Base-by-base conservation (phyloP, 2,888 invertebrate species). In the Lithophane semibrunnea region DNA sequence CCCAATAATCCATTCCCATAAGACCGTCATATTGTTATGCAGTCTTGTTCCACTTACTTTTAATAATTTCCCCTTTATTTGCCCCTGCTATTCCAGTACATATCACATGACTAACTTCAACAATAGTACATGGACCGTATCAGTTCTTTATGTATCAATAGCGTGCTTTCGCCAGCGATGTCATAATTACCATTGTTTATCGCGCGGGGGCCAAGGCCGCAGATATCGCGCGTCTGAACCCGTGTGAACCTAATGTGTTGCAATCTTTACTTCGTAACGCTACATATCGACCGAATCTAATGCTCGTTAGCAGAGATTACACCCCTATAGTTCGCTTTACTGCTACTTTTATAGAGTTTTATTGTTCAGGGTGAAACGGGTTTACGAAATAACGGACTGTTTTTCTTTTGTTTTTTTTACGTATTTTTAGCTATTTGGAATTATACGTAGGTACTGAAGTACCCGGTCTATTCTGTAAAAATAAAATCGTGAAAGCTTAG, bases 121-220 rank as follows among this genome's bases (percentile, higher is more conserved):
- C 61, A 63, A 75, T 54, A 63, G 74, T 63, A 75, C 76, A 77
- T 79, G 71, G 73, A 76, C 70, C 73, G 79, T 77, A 79, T 79
- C 76, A 79, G 58, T 69, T 77, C 47, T 65, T 60, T 76, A 42
- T 64, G 69, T 75, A 81, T 80, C 81, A 73, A 79, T 83, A 84
- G 70, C 74, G 76, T 85, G 87, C 91, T 92, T 91, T 91, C 91
- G 86, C 89, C 89, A 86, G 73, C 84, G 86, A 89, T 92, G 91
- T 93, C 90, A 90, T 93, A 94, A 95, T 91, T 91, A 86, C 88
- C 88, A 93, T 94, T 94, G 94, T 94, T 92, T 93, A 93, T 92
- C 91, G 90, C 84, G 85, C 69, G 60, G 87, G 88, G 82, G 95
- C 94, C 95, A 95, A 95, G 95, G 95, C 92, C 93, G 91, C 92